Evolutionary conservation across 2,113 vertebrate species (phyloP).

Genomic region (Ibidorhyncha struthersii): DNA sequence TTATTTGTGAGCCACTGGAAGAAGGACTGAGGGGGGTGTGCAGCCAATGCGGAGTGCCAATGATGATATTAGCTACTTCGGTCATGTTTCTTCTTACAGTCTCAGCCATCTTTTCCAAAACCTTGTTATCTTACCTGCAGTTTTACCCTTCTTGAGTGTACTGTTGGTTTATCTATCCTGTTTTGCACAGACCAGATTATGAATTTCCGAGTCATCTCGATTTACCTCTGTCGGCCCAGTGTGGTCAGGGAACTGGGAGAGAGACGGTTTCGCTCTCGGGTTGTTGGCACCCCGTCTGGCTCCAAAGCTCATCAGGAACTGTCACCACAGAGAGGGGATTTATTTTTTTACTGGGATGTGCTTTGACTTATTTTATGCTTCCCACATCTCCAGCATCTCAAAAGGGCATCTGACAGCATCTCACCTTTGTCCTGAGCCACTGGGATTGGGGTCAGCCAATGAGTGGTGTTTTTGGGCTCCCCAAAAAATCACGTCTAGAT

Average conservation of each 20-base stretch:
- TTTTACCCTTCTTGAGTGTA: not conserved
- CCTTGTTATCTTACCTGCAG: not conserved
- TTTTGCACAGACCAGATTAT: not conserved
- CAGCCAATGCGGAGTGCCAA: accelerated
- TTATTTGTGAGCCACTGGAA: not conserved
- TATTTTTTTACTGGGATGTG: not conserved
- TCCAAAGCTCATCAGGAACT: not conserved
- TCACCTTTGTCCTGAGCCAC: not conserved
- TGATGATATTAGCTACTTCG: not conserved
- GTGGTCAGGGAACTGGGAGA: not conserved
- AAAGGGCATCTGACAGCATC: not conserved
- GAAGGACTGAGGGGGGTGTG: not conserved
- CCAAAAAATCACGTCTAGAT: not conserved
- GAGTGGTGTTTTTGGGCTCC: not conserved
- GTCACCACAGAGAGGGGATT: not conserved
- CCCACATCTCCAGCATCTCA: not conserved
- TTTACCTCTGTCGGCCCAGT: not conserved
- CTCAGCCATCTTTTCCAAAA: not conserved
- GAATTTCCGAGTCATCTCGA: not conserved
- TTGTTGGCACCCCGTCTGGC: not conserved
- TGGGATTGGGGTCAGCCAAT: not conserved
- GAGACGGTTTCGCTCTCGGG: accelerated
- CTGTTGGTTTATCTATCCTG: not conserved
- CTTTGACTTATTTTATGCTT: not conserved
- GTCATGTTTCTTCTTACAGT: accelerated